These are phyloP conservation scores for Chironomus tentans DNA, from an alignment of 2,888 invertebrate genomes.

Conservation along the genomic window DNA sequence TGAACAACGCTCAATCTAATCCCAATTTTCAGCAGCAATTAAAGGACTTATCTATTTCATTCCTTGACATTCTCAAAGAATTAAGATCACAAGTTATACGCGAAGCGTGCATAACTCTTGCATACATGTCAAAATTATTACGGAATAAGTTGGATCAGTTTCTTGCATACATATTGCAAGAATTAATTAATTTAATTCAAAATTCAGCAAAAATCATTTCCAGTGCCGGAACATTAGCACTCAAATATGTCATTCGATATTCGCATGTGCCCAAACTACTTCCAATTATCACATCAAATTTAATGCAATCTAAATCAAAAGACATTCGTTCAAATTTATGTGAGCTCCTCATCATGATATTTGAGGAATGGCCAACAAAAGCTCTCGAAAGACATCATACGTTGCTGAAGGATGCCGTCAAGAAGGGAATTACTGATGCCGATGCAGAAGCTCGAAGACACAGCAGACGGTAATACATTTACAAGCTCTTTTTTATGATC, in stretches of 20 bases:
- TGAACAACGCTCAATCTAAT: conserved; percentile 65
- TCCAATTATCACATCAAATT: conserved; percentile 65
- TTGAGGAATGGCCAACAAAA: conserved; percentile 80
- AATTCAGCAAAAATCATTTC: conserved; percentile 95
- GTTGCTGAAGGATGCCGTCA: conserved; percentile 71
- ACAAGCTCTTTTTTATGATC: conserved; percentile 10
- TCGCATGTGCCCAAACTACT: conserved; percentile 72
- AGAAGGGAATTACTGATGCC: conserved; percentile 84
- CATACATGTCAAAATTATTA: conserved; percentile 79
- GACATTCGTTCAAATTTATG: conserved; percentile 72
- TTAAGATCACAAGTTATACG: conserved; percentile 85
- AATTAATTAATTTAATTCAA: conserved; percentile 80
- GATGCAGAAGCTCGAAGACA: conserved; percentile 79
- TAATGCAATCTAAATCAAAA: conserved; percentile 78
- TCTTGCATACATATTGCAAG: conserved; percentile 71
- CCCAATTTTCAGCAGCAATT: conserved; percentile 63
- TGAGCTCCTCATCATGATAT: conserved; percentile 73
- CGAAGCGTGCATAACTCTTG: conserved; percentile 91
- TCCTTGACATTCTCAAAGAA: conserved; percentile 76
- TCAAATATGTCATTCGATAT: conserved; percentile 79
- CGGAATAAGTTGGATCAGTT: conserved; percentile 77
- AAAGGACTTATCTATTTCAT: conserved; percentile 69
- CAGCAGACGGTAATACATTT: conserved; percentile 60
- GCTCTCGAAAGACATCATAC: conserved; percentile 72
- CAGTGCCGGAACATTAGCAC: conserved; percentile 74